Base-by-base conservation (phyloP, 2,888 invertebrate species). In the Druceiella hillmani region DNA sequence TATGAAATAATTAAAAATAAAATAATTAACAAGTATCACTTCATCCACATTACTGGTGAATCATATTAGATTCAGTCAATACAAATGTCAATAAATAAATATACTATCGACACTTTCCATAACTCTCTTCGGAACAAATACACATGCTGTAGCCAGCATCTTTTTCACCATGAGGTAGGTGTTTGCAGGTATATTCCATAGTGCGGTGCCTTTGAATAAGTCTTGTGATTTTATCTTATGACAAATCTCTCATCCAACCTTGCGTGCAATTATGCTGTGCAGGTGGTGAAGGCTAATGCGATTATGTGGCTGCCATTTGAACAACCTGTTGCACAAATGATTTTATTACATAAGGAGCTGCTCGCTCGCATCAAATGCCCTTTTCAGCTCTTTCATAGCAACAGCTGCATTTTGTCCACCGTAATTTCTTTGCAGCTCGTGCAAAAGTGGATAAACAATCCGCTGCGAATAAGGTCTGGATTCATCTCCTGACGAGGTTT, bases 291-390 rank as follows among this genome's bases (percentile, higher is more conserved):
- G 65, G 57, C 54, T 55, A 55, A 56, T 65, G 66, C 27, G 66
- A 54, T 54, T 63, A 66, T 24, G 65, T 64, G 34, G 70, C 66
- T 51, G 69, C 70, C 60, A 68, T 62, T 52, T 70, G 69, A 45
- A 69, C 70, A 53, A 70, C 69, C 68, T 71, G 71, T 44, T 71
- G 71, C 51, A 89, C 79, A 60, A 93, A 84, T 44, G 84, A 78
- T 54, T 91, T 83, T 45, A 87, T 87, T 62, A 93, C 83, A 36
- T 92, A 92, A 32, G 92, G 90, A 65, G 87, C 87, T 50, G 83
- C 76, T 52, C 85, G 76, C 68, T 92, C 91, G 81, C 67, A 64
- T 91, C 90, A 71, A 91, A 90, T 39, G 91, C 89, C 58, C 81
- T 81, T 50, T 83, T 81, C 59, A 91, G 66, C 62, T 90, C 90